Evolutionary conservation across 1,140 invertebrate species (phyloP).

Genomic region (Drosophila repleta): DNA sequence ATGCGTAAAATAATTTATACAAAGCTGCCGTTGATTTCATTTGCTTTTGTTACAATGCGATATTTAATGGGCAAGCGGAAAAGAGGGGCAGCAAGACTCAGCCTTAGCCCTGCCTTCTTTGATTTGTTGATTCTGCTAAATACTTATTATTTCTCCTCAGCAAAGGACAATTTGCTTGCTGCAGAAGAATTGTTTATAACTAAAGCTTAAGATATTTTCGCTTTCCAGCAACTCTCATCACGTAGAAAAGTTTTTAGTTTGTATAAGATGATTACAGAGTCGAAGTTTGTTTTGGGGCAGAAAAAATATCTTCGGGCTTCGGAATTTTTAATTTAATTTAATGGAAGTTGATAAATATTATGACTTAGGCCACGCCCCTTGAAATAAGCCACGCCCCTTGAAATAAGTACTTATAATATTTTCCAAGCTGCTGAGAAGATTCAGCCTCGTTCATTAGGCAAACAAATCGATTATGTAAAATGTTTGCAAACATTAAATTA

Average conservation of each 20-base stretch:
- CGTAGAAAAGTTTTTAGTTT: neutral
- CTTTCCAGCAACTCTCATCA: neutral
- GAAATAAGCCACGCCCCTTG: neutral
- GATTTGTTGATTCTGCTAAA: slow-evolving; percentile 68
- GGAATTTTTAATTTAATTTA: neutral
- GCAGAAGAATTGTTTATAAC: neutral
- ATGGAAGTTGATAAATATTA: too few relatives aligned
- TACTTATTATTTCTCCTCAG: slow-evolving; percentile 58
- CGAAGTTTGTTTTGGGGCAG: too few relatives aligned
- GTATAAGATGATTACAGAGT: neutral
- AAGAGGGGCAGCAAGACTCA: slow-evolving; percentile 1
- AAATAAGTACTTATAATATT: neutral
- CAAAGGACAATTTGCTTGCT: neutral
- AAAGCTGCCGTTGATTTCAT: slow-evolving; percentile 65
- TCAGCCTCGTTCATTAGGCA: too few relatives aligned
- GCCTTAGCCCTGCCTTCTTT: too few relatives aligned
- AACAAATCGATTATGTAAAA: neutral
- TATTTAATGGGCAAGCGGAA: slow-evolving; percentile 48
- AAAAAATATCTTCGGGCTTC: neutral
- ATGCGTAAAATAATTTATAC: slow-evolving; percentile 78
- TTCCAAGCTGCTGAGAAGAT: too few relatives aligned
- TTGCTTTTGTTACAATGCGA: slow-evolving; percentile 62
- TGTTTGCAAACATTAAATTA: neutral
- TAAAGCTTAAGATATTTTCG: neutral
- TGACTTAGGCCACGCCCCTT: neutral